A percentile compares a stretch with the other conserved stretches of the same genome.
These are phyloP conservation scores for Acanthopleura granulata DNA, from an alignment of 2,888 invertebrate genomes.

Conservation along the genomic window DNA sequence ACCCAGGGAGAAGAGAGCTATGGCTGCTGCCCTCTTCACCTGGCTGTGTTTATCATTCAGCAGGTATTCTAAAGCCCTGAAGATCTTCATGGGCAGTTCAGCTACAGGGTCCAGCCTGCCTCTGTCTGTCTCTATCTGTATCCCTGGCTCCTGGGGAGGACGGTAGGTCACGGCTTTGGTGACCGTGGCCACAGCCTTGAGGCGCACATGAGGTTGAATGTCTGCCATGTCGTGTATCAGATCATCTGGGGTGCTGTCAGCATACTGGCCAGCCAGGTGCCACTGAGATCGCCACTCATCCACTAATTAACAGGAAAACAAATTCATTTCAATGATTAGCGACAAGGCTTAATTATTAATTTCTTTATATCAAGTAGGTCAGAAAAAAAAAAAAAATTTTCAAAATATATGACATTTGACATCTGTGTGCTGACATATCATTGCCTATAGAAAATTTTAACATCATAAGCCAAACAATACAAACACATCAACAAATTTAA, in stretches of 20 bases:
- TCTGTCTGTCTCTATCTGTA: slow-evolving; percentile 37
- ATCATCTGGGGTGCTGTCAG: slow-evolving; percentile 65
- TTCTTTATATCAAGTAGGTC: no score
- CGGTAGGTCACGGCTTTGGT: slow-evolving; percentile 64
- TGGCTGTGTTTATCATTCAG: slow-evolving; percentile 59
- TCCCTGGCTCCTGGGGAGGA: slow-evolving; percentile 49
- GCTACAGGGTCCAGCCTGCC: slow-evolving; percentile 28
- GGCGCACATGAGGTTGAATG: slow-evolving; percentile 65
- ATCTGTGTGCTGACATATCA: no score
- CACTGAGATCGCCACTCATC: slow-evolving; percentile 67
- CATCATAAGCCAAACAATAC: no score
- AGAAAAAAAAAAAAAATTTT: no score
- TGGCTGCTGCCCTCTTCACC: slow-evolving; percentile 62
- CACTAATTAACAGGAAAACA: slow-evolving; percentile 42
- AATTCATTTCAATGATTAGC: no score
- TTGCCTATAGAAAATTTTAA: no score
- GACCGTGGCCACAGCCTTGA: slow-evolving; percentile 65
- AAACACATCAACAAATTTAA: no score
- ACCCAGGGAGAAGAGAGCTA: slow-evolving; percentile 62
- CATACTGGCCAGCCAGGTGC: slow-evolving; percentile 65
- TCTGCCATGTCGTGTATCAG: slow-evolving; percentile 68
- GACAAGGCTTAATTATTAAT: no score
- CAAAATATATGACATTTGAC: no score
- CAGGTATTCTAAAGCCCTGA: slow-evolving; percentile 64
- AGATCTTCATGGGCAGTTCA: slow-evolving; percentile 60